Evolutionary conservation across 2,888 invertebrate genomes (phyloP).

Genomic region (Merodon equestris): DNA sequence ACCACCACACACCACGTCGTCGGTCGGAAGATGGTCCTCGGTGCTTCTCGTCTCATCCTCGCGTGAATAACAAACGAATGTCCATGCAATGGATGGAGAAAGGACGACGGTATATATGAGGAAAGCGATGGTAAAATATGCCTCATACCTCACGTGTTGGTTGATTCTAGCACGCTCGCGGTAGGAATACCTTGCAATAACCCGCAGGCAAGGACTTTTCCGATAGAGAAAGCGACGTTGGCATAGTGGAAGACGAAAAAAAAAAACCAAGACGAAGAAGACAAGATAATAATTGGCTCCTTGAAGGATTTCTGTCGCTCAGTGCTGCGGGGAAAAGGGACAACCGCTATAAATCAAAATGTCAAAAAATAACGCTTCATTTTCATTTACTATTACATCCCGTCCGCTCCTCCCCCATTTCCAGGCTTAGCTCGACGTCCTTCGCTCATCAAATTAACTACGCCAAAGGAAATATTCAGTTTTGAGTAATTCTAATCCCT

Average conservation of each 20-base stretch:
- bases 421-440: conserved; percentile 23
- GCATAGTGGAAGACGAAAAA: conserved; percentile 4
- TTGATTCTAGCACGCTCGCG: conserved; percentile 20
- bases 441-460: conserved; percentile 57
- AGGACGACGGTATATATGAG: conserved; percentile 55
- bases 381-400: conserved; percentile 53
- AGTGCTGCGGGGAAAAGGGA: conserved; percentile 54
- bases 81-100: conserved; percentile 55
- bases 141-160: conserved; percentile 63
- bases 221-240: no score
- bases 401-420: conserved; percentile 28
- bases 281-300: conserved; percentile 61
- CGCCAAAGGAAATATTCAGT: conserved; percentile 54
- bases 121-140: conserved; percentile 59
- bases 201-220: neutral
- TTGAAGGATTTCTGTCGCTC: conserved; percentile 60
- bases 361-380: conserved; percentile 66
- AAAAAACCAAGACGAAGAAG: conserved; percentile 10
- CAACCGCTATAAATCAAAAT: conserved; percentile 66
- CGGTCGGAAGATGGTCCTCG: neutral
- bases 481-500: conserved; percentile 38
- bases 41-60: conserved; percentile 12
- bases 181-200: neutral
- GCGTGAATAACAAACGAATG: conserved; percentile 61
- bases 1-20: conserved; percentile 11